Percentiles rank a stretch among this genome's conserved stretches.
Conservation (phyloP, 2,888 invertebrate species). For the Cataglyphis altisquamis region DNA sequence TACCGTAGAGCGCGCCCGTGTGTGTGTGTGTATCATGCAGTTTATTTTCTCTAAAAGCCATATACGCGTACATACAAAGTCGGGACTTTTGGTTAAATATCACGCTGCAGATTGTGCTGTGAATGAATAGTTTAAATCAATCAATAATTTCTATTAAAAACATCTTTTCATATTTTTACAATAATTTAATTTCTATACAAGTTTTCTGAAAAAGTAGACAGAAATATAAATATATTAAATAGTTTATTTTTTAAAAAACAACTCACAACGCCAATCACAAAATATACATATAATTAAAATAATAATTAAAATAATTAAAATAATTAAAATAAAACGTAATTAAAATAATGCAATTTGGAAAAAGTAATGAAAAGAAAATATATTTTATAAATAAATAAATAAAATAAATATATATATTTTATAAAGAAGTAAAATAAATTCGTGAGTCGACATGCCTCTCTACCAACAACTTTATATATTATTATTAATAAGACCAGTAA, state of each 20-base stretch:
- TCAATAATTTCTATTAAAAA: neutral
- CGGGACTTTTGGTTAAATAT: neutral
- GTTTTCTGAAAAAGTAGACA: neutral
- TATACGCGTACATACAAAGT: neutral
- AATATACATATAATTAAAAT: too few species aligned
- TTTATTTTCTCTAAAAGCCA: constrained; percentile 17
- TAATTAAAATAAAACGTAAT: neutral
- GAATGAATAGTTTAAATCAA: neutral
- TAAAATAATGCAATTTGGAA: neutral
- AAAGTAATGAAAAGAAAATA: neutral
- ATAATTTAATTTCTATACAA: neutral
- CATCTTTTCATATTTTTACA: neutral
- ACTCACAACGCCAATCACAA: too few species aligned
- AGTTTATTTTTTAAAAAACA: too few species aligned
- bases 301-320: neutral
- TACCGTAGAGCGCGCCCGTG: neutral
- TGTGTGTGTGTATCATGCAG: neutral
- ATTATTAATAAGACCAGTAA: too few species aligned
- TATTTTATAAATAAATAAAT: constrained; percentile 2
- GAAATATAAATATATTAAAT: neutral
- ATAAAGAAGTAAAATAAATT: too few species aligned
- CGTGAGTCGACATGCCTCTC: too few species aligned
- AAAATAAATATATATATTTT: neutral
- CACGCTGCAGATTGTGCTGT: neutral
- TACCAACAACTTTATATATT: too few species aligned